Conservation (phyloP, 2,113 vertebrate species). For the Pseudopodoces humilis region DNA sequence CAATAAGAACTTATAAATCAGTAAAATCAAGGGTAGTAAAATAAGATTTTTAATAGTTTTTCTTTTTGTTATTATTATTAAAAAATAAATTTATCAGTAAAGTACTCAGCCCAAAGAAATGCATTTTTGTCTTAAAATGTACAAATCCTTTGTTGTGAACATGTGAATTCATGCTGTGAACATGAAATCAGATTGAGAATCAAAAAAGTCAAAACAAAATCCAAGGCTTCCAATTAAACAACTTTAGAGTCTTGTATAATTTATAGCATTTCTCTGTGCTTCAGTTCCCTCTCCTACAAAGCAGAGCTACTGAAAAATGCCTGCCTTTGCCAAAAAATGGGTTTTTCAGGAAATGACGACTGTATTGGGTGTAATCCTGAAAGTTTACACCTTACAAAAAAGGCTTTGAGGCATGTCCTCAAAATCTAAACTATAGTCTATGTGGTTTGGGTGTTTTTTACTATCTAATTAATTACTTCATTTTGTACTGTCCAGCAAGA, state of each 20-base stretch:
- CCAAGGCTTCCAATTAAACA: neutral
- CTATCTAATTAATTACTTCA: neutral
- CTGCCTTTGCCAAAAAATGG: neutral
- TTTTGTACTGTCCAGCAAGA: neutral
- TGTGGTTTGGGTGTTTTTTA: rapidly evolving
- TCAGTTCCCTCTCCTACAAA: neutral
- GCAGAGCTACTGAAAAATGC: neutral
- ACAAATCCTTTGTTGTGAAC: neutral
- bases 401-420: neutral
- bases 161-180: neutral
- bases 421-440: neutral
- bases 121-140: neutral
- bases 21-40: neutral
- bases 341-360: neutral
- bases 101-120: neutral
- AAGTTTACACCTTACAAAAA: neutral
- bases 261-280: neutral
- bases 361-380: neutral
- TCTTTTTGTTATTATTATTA: neutral
- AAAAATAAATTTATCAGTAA: neutral
- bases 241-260: neutral
- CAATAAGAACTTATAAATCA: neutral
- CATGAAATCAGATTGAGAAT: neutral
- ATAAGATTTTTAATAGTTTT: neutral
- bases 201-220: neutral